Conservation (phyloP, 2,888 invertebrate genomes). For the Tillus elongatus region DNA sequence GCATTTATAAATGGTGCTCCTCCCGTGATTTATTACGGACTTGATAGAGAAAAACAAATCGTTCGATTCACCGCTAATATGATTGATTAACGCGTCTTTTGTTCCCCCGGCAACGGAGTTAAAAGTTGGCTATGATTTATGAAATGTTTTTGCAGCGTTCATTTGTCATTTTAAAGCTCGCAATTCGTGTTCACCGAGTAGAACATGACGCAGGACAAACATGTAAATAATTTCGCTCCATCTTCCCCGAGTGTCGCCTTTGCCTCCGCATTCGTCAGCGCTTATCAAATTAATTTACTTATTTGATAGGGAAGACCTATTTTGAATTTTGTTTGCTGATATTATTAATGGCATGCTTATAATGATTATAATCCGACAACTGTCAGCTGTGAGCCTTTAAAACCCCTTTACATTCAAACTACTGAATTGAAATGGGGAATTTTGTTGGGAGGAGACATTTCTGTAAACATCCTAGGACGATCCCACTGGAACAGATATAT, state of each 20-base stretch:
- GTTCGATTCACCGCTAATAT: constrained; percentile 31
- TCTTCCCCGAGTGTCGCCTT: too few relatives aligned
- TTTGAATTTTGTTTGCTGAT: too few relatives aligned
- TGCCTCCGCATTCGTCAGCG: too few relatives aligned
- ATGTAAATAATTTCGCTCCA: background rate
- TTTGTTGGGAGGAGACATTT: too few relatives aligned
- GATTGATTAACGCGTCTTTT: constrained; percentile 31
- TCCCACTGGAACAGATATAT: too few relatives aligned
- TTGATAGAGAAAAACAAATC: constrained; percentile 30
- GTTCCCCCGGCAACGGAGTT: constrained; percentile 20
- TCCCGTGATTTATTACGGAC: constrained; percentile 24
- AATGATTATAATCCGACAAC: too few relatives aligned
- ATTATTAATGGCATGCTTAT: too few relatives aligned
- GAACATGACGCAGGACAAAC: constrained; percentile 4
- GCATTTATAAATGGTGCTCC: background rate
- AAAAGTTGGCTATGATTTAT: background rate
- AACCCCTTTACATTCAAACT: too few relatives aligned
- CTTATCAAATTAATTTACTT: constrained; percentile 1
- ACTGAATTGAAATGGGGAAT: too few relatives aligned
- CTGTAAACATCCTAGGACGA: too few relatives aligned
- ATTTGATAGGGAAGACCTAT: background rate
- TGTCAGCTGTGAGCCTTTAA: too few relatives aligned
- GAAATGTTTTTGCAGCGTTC: constrained; percentile 3
- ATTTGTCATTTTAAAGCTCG: constrained; percentile 2
- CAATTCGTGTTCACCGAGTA: constrained; percentile 4